A percentile compares a stretch with the other conserved stretches of the same genome.
These are phyloP conservation scores for Drosophila sturtevanti DNA, from an alignment of 1,140 invertebrate genomes.

Conservation along the genomic window DNA sequence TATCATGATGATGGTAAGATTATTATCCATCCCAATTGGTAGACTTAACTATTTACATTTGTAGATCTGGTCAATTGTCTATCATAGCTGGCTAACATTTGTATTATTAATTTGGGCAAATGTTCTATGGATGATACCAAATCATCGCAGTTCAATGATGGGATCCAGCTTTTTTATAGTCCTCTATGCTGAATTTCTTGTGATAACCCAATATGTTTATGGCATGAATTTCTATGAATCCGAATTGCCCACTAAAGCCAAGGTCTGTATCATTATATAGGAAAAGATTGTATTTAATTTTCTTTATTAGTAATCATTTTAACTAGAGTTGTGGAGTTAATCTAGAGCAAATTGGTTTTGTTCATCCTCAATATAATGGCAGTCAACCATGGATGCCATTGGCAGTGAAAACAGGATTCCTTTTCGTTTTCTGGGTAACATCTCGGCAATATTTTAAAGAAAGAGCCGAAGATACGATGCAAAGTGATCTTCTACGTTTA, in stretches of 20 bases:
- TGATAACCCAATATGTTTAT: slow-evolving; percentile 95
- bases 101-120: slow-evolving; percentile 96
- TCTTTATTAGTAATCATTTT: not conserved
- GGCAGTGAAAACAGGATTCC: slow-evolving; percentile 92
- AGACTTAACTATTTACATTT: not conserved
- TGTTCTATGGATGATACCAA: slow-evolving; percentile 96
- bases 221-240: slow-evolving; percentile 92
- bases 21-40: not conserved
- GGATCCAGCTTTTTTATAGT: slow-evolving; percentile 95
- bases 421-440: slow-evolving; percentile 97
- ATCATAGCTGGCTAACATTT: slow-evolving; percentile 98
- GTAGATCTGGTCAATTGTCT: slow-evolving; percentile 98
- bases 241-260: slow-evolving; percentile 88
- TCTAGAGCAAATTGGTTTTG: slow-evolving; percentile 93
- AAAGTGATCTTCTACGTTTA: slow-evolving; percentile 86
- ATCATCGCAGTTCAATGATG: slow-evolving; percentile 95
- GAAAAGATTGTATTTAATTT: not conserved
- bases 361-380: slow-evolving; percentile 84
- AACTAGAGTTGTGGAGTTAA: slow-evolving; percentile 84
- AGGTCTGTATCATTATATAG: slow-evolving; percentile 22
- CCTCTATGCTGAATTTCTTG: slow-evolving; percentile 92
- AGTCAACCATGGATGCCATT: slow-evolving; percentile 89
- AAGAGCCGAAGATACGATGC: slow-evolving; percentile 84
- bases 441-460: slow-evolving; percentile 94
- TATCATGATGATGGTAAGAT: slow-evolving; percentile 95